A percentile compares a stretch with the other conserved stretches of the same genome.
phyloP scores from a whole-genome alignment of 2,113 vertebrate species.

The Acanthisitta chloris region DNA sequence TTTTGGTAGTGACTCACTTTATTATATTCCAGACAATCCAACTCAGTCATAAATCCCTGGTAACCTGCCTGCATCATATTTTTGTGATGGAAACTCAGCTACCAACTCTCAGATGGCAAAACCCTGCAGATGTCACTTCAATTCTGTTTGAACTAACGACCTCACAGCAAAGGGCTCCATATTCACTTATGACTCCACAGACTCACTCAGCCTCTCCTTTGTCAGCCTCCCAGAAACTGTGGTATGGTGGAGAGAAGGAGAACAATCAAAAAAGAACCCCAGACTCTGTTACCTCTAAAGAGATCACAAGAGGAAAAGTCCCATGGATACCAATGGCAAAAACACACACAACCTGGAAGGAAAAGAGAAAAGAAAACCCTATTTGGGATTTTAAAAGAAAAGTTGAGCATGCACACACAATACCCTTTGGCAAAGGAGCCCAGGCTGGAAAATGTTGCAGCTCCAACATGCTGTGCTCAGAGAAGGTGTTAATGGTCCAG shows the following conservation, averaged over 20 bases:
- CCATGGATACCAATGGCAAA: slow-evolving; percentile 32
- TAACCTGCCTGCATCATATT: neutral
- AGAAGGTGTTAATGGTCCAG: slow-evolving; percentile 61
- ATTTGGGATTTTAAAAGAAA: slow-evolving; percentile 42
- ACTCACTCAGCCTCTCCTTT: neutral
- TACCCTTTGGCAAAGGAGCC: slow-evolving; percentile 32
- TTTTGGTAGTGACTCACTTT: neutral
- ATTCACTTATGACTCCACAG: accelerated
- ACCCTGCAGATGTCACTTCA: neutral
- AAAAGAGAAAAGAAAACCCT: slow-evolving; percentile 45
- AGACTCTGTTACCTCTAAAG: neutral
- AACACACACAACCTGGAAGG: neutral
- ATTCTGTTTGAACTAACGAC: neutral
- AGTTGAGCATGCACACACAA: neutral
- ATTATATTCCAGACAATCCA: neutral
- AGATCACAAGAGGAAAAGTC: neutral
- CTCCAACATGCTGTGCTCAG: slow-evolving; percentile 38
- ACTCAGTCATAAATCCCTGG: neutral
- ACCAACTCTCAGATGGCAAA: neutral
- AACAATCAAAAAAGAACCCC: neutral
- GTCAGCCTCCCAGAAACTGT: neutral
- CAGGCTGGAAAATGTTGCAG: slow-evolving; percentile 19
- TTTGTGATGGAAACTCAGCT: neutral
- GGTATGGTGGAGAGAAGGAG: neutral
- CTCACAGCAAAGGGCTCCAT: neutral